Base-by-base conservation (phyloP, 2,888 invertebrate species). In the Girardia tigrina region DNA sequence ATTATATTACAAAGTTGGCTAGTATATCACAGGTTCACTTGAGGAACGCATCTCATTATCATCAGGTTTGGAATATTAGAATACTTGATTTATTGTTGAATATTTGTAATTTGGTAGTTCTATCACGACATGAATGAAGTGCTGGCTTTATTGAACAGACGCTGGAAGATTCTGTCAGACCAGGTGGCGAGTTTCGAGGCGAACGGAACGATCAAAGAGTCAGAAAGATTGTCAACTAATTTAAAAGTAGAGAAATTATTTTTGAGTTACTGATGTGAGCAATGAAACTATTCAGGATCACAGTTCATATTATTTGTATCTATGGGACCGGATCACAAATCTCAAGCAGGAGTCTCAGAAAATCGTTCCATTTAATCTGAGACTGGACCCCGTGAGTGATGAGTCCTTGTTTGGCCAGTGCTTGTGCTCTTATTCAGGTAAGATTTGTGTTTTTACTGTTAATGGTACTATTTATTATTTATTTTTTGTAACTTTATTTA, bases 91-190 rank as follows among this genome's bases (percentile, higher is more conserved):
- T n/a, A n/a, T 56, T 36, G 4, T 56, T 56, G n/a, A 56, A 56
- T n/a, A 36, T 36, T 36, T 56, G 4, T 8, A 26, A 71, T 16
- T 2, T 20, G n/a, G n/a, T 20, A 71, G 71, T 71, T 71, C 26
- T 12, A 71, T 71, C 71, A 71, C 29, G 71, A 71, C n/a, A 2
- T 29, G 26, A 71, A 71, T 29, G 71, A 71, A 71, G 23, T 71
- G 2, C 20, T n/a, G n/a, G 71, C 71, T 16, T 29, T 71, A 23
- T 71, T 71, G 71, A n/a, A 71, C 14, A 71, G 27, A 28, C 71
- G 71, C 4, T 71, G 71, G 71, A 71, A 71, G n/a, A 71, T 29
- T 28, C 16, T 71, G 4, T 2, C 28, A 2, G 23, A 29, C 23
- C 71, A 71, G 23, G 23, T 29, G 4, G 14, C 28, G 4, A 29